Percentiles rank a stretch among this genome's conserved stretches.
phyloP scores from a whole-genome alignment of 2,888 invertebrate species.

The Archips xylosteana region DNA sequence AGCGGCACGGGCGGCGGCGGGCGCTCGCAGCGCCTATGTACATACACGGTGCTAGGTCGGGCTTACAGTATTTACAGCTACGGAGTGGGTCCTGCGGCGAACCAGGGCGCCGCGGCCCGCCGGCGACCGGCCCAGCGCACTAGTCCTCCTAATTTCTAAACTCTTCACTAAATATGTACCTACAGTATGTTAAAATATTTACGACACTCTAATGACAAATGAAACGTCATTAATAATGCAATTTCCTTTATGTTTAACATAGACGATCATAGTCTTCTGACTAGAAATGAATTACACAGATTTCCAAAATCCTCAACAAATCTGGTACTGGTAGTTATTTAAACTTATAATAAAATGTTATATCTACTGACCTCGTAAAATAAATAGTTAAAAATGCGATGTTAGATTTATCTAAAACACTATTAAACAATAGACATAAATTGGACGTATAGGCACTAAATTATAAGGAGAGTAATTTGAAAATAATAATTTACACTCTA shows the following conservation, averaged over 20 bases:
- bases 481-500: conserved; percentile 80
- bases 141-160: conserved; percentile 47
- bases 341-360: conserved; percentile 67
- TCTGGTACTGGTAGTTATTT: conserved; percentile 66
- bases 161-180: conserved; percentile 43
- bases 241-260: conserved; percentile 64
- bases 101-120: not conserved
- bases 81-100: not conserved
- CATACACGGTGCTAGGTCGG: not conserved
- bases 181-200: conserved; percentile 43
- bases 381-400: conserved; percentile 78
- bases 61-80: not conserved
- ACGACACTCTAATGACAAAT: conserved; percentile 47
- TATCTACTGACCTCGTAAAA: conserved; percentile 81
- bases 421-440: conserved; percentile 76
- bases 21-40: not conserved
- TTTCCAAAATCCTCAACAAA: conserved; percentile 66
- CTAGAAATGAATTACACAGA: conserved; percentile 80
- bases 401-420: conserved; percentile 69
- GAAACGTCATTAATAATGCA: conserved; percentile 52
- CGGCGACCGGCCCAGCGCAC: conserved; percentile 6
- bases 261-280: conserved; percentile 81
- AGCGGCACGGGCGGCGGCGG: conserved; percentile 20
- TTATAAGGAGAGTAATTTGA: conserved; percentile 69
- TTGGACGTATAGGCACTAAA: conserved; percentile 80